Base-by-base conservation (phyloP, 1,140 invertebrate genomes). In the Anoplolepis gracilipes region DNA sequence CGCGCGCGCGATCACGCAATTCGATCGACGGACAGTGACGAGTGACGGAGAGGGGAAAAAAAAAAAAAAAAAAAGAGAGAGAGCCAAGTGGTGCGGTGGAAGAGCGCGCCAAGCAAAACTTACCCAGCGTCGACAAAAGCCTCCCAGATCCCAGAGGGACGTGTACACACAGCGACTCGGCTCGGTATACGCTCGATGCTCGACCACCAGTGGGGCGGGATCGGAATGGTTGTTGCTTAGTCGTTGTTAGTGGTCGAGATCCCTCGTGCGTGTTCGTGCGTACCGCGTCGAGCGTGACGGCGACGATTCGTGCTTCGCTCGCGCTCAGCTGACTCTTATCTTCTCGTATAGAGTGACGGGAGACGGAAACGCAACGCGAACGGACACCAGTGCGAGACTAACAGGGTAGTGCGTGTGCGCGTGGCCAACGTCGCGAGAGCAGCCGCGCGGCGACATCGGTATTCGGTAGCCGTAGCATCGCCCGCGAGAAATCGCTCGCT, bases 261-360 rank as follows among this genome's bases (percentile, higher is more conserved):
- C 28, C 46, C 42, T 69, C 62, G 76, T 28, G 42, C 22, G 76
- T 55, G 62, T 69, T 69, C 30, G 76, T 79, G 62, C 4, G 2
- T 69, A 53, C 13, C 36, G 42, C 42, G 25, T 16, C 42, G 42
- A 53, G 22, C 30, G 72, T 78, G 76, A 76, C 57, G 55, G n/a
- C 13, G 33, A 8, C 39, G 33, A 7, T 19, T 30, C 25, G 28
- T 2, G 22, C 16, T 59, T 77, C 30, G 22, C 42, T n/a, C 28
- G 59, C 33, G 77, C 67, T 82, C 67, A 79, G 62, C 76, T 79
- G 62, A 79, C 61, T 79, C 61, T 59, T n/a, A 11, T 46, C 19
- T 16, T 46, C 19, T 16, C 19, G 46, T 13, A 5, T 28, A 49
- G 28, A 19, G 16, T n/a, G n/a, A n/a, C n/a, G n/a, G 11, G 42